Base-by-base conservation (phyloP, 2,888 invertebrate species). In the Pseudolycoriella hygida region DNA sequence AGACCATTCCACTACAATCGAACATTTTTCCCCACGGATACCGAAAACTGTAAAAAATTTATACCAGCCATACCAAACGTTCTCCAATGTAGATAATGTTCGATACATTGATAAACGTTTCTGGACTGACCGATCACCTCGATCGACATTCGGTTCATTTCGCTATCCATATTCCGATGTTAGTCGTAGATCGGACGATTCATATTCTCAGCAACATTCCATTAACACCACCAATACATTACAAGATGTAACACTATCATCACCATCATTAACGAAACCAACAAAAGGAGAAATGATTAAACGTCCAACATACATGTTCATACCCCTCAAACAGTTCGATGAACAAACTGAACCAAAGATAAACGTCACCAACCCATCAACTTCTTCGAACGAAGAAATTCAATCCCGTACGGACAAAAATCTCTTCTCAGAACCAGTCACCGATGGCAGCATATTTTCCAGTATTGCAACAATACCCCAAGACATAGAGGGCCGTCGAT, bases 51-150 rank as follows among this genome's bases (percentile, higher is more conserved):
- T 63, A 1, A 56, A 63, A 3, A 66, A 66, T 51, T 55, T 66
- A n/a, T 64, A 60, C 47, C 61, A 62, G 4, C 65, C 65, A 2
- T 58, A 59, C 47, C 56, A 65, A 50, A 53, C 57, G 8, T 66
- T 66, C 46, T 60, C 59, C 3, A 61, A 59, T 49, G 53, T 58
- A 3, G 64, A 66, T 47, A 59, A 62, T 41, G 53, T 61, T 42
- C 57, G 59, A 40, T 62, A 58, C 46, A 40, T 50, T 5, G 46
- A 47, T n/a, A 44, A 40, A 15, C 39, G 45, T 14, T 31, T 41
- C 14, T 34, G 25, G 18, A 44, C 18, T 25, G 59, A 62, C 17
- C 32, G 48, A 54, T 59, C 50, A 55, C 57, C 2, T 56, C 56
- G 47, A 55, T 60, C 41, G n/a, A 60, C 62, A 12, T 61, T 64